Conservation (phyloP, 1,140 invertebrate species). For the Caerostris darwini region DNA sequence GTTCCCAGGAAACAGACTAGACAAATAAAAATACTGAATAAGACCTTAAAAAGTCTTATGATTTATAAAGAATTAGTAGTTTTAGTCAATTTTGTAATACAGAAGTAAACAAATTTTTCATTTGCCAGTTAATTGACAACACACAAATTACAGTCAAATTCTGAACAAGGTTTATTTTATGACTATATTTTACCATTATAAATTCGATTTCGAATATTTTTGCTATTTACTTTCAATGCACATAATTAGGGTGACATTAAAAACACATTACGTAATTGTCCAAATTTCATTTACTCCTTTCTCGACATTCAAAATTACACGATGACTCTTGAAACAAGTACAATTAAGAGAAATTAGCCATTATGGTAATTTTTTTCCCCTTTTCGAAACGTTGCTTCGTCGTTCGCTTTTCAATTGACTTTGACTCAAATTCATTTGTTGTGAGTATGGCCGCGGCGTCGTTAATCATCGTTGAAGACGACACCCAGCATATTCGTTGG, state of each 20-base stretch:
- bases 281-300: not conserved
- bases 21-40: too few species aligned
- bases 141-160: too few species aligned
- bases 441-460: not conserved
- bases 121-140: too few species aligned
- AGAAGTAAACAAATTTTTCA: too few species aligned
- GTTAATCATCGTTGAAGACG: conserved; percentile 40
- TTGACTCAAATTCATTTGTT: conserved; percentile 32
- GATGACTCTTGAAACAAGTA: not conserved
- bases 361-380: not conserved
- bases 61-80: too few species aligned
- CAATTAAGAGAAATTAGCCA: not conserved
- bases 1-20: too few species aligned
- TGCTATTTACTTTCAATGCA: too few species aligned
- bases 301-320: not conserved
- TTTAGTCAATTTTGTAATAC: too few species aligned
- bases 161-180: too few species aligned
- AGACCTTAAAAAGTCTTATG: too few species aligned
- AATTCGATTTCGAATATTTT: too few species aligned
- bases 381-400: not conserved
- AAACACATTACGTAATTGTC: not conserved
- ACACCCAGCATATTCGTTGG: conserved; percentile 26
- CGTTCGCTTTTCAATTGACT: not conserved
- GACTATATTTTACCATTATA: too few species aligned
- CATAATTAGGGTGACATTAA: not conserved